These are phyloP conservation scores for Platyscapa corneri DNA, from an alignment of 1,140 invertebrate species.

Conservation along the genomic window DNA sequence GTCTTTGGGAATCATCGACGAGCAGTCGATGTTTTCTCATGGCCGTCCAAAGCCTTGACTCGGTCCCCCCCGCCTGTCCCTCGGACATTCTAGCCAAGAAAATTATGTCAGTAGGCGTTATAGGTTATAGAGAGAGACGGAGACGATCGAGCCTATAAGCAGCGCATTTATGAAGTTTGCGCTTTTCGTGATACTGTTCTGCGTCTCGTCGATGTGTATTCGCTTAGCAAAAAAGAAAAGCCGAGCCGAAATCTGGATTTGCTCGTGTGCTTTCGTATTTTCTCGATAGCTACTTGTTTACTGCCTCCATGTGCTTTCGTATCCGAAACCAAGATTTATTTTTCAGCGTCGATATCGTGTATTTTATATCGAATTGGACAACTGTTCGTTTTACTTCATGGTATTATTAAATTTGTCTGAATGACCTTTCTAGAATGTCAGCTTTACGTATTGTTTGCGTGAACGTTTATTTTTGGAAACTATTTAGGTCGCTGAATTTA, in stretches of 20 bases:
- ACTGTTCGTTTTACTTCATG: neutral
- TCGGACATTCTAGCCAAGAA: conserved; percentile 18
- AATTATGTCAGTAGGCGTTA: conserved; percentile 47
- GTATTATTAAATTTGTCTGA: neutral
- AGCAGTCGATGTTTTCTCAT: neutral
- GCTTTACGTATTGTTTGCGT: neutral
- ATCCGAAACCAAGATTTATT: neutral
- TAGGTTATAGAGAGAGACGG: neutral
- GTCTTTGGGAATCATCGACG: conserved; percentile 5
- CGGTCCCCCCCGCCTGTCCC: neutral
- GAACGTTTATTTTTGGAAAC: conserved; percentile 12
- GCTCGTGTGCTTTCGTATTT: neutral
- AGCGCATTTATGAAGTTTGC: neutral
- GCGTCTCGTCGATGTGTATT: neutral
- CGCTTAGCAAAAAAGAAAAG: too few species aligned
- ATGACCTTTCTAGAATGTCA: neutral
- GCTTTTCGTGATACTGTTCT: neutral
- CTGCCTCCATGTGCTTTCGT: neutral
- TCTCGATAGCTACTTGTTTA: neutral
- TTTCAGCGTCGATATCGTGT: neutral
- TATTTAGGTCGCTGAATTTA: neutral
- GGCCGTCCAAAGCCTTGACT: conserved; percentile 34
- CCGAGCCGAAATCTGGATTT: too few species aligned
- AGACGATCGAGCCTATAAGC: neutral
- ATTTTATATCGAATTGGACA: neutral